Base-by-base conservation (phyloP, 2,797 vertebrate species). In the Pristis pectinata region DNA sequence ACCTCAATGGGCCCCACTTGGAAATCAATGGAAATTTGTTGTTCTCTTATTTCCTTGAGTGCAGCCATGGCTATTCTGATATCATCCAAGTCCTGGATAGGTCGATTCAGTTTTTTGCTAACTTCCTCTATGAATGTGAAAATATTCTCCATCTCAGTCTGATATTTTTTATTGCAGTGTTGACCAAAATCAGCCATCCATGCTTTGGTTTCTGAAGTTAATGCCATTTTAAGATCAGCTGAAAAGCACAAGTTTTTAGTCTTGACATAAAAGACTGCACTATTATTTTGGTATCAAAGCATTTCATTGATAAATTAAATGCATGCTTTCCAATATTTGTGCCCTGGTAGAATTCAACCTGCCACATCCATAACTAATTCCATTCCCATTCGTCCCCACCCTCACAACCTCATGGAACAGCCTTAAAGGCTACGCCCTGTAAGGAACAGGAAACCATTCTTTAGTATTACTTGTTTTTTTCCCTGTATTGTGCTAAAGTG, bases 1-100 rank as follows among this genome's bases (percentile, higher is more conserved):
- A 99, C 99, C 98, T 99, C 99, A 94, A 99, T 97, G 1, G 98
- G 98, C 30, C 97, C 98, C 95, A 99, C 96, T 98, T 98, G 97
- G 95, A 98, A 98, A 95, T 99, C 99, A 93, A 98, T 96, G 61
- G 96, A 95, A 95, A 98, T 98, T 94, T 99, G 98, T 34, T 97
- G 97, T 94, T 99, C 98, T 96, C 98, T 97, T 95, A 99, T 99
- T 95, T 98, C 98, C 95, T 98, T 98, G 95, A 99, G 97, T 0
- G 98, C 96, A 76, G 97, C 97, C 99, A 99, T 99, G 8, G 97
- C 97, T 24, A 98, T 98, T 96, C 98, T 98, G 95, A 99, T 98
- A 95, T 99, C 99, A 96, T 99, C 99, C 94, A 99, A 96, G 96
- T 99, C 99, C 96, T 97, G 98, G 95, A 99, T 98, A 74, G 94